A percentile compares a stretch with the other conserved stretches of the same genome.
Evolutionary conservation across 2,797 vertebrate genomes (phyloP).

Genomic region (Mormyrus hasselquistii): DNA sequence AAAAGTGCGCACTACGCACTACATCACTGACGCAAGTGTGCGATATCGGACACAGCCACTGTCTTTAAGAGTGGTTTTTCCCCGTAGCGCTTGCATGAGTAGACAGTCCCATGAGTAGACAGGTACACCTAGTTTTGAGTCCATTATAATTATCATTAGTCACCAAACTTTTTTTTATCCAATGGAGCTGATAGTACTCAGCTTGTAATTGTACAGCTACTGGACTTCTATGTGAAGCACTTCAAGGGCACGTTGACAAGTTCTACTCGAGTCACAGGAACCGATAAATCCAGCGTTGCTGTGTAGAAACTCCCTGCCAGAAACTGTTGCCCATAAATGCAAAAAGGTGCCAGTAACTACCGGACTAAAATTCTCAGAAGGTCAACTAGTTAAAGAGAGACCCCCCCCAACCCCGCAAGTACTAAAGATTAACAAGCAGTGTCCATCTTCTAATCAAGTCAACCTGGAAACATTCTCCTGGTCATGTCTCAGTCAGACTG

Average conservation of each 20-base stretch:
- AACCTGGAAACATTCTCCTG: background rate
- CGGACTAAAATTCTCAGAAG: background rate
- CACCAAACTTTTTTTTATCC: background rate
- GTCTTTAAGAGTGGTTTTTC: background rate
- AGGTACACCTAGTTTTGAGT: background rate
- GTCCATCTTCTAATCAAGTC: background rate
- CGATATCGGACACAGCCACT: background rate
- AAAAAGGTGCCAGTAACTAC: background rate
- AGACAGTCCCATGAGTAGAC: background rate
- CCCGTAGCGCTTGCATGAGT: background rate
- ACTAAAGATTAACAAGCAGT: background rate
- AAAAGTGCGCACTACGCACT: no score
- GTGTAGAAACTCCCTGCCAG: background rate
- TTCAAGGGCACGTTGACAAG: background rate
- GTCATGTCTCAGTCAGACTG: background rate
- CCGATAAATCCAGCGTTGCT: background rate
- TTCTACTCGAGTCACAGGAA: background rate
- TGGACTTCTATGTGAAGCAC: background rate
- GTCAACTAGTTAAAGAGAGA: background rate
- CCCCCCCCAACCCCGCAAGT: background rate
- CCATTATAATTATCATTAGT: background rate
- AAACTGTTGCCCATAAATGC: background rate
- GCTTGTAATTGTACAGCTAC: background rate
- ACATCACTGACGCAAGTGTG: no score
- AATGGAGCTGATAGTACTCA: background rate